phyloP scores from a whole-genome alignment of 2,888 invertebrate species.

The Nephrotoma guestfalica region DNA sequence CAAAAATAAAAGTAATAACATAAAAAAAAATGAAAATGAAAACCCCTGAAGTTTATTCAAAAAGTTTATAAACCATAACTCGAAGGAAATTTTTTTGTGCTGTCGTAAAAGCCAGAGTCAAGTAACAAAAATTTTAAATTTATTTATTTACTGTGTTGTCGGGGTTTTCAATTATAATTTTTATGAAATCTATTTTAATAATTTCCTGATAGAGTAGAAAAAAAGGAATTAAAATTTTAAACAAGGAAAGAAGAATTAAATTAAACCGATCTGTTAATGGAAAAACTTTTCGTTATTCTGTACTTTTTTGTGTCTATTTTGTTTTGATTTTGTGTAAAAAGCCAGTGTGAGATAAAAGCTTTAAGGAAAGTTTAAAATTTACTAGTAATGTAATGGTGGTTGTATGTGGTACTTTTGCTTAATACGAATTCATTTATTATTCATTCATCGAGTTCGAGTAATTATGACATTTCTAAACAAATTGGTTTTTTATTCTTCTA shows the following conservation, averaged over 20 bases:
- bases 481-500: too few relatives aligned
- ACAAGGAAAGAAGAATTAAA: not conserved
- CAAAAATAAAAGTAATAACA: not conserved
- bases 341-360: not conserved
- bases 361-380: not conserved
- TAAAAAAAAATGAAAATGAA: not conserved
- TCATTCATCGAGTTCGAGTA: too few relatives aligned
- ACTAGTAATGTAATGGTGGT: too few relatives aligned
- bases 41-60: not conserved
- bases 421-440: too few relatives aligned
- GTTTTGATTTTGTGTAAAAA: not conserved
- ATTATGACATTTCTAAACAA: too few relatives aligned
- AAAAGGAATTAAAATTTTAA: not conserved
- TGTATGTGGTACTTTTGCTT: too few relatives aligned
- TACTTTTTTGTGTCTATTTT: not conserved
- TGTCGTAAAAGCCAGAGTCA: not conserved
- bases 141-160: not conserved
- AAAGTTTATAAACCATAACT: not conserved
- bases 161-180: not conserved
- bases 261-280: not conserved
- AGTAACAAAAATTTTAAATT: not conserved
- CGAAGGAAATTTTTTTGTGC: not conserved
- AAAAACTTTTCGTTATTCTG: not conserved
- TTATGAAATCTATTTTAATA: not conserved
- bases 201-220: not conserved